These are phyloP conservation scores for Tinea pellionella DNA, from an alignment of 2,888 invertebrate species.

Conservation along the genomic window DNA sequence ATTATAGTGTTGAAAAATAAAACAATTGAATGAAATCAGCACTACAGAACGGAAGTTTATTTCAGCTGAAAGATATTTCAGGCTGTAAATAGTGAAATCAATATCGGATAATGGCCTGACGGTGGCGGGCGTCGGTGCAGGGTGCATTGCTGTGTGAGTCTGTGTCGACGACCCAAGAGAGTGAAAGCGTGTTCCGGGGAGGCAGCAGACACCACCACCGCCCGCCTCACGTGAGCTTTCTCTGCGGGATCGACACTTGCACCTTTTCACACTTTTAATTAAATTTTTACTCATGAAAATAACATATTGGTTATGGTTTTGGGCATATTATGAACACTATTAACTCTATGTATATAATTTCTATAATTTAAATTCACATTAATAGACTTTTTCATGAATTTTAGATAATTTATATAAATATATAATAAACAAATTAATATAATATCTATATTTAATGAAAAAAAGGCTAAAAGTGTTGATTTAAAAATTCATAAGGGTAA, in stretches of 20 bases:
- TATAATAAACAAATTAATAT: too few species aligned
- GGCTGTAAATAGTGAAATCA: conserved; percentile 62
- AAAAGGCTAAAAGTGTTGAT: too few species aligned
- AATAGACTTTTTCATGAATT: too few species aligned
- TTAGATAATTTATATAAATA: too few species aligned
- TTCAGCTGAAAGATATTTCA: conserved; percentile 33
- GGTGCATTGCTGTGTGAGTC: conserved; percentile 32
- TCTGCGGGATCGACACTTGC: conserved; percentile 42
- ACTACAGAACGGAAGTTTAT: background rate
- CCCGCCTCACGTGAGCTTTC: conserved; percentile 59
- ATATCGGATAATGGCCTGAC: conserved; percentile 50
- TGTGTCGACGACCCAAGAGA: conserved; percentile 65
- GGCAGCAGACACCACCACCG: conserved; percentile 30
- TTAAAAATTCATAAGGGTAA: too few species aligned
- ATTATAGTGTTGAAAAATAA: background rate
- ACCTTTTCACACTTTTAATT: conserved; percentile 33
- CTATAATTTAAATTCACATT: too few species aligned
- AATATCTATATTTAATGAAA: too few species aligned
- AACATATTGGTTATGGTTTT: too few species aligned
- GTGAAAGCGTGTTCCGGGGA: conserved; percentile 65
- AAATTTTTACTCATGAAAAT: conserved; percentile 20
- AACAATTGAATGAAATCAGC: background rate
- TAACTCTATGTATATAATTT: too few species aligned
- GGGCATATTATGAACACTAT: too few species aligned
- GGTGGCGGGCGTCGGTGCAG: conserved; percentile 26